These are phyloP conservation scores for Clistopyga incitator DNA, from an alignment of 2,888 invertebrate genomes.

Conservation along the genomic window DNA sequence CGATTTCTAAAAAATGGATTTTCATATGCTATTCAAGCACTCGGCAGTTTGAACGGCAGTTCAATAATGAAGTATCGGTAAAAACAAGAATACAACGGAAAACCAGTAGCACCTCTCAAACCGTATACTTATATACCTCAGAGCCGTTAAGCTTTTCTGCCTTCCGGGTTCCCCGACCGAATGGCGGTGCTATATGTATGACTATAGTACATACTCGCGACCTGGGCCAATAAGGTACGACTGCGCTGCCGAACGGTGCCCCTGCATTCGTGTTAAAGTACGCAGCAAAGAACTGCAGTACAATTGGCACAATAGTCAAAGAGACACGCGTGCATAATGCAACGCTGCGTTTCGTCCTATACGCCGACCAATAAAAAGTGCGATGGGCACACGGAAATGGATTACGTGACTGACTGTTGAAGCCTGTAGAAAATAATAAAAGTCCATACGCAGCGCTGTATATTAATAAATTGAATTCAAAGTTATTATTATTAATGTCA, in stretches of 20 bases:
- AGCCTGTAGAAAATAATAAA: not conserved
- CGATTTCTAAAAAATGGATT: not conserved
- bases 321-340: conserved; percentile 38
- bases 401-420: not conserved
- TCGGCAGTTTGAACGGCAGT: not conserved
- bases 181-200: not conserved
- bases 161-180: conserved; percentile 4
- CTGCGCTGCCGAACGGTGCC: not conserved
- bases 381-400: not conserved
- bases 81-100: not conserved
- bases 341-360: conserved; percentile 8
- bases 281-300: not conserved
- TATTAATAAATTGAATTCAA: too few relatives aligned
- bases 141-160: not conserved
- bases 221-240: not conserved
- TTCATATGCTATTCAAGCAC: not conserved
- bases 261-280: not conserved
- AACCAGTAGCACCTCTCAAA: not conserved
- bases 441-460: too few relatives aligned
- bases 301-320: conserved; percentile 43
- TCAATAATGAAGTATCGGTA: not conserved
- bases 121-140: not conserved
- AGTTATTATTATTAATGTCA: too few relatives aligned
- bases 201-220: not conserved
- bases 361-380: not conserved